Percentiles rank a stretch among this genome's conserved stretches.
These are phyloP conservation scores for Chirona hameri DNA, from an alignment of 2,888 invertebrate genomes.

Conservation along the genomic window DNA sequence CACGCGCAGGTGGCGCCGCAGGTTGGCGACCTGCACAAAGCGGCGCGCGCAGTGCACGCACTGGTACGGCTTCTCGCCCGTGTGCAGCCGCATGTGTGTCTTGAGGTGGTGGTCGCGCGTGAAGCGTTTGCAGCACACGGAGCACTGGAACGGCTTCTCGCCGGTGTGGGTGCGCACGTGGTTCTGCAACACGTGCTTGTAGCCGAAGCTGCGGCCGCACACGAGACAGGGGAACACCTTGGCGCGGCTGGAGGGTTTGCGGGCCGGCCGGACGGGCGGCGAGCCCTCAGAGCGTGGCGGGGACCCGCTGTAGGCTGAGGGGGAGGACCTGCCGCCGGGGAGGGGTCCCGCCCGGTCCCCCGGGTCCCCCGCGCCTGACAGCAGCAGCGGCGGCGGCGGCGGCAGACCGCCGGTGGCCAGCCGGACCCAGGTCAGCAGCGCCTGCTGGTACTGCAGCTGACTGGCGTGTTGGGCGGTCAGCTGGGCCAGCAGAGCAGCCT, in stretches of 20 bases:
- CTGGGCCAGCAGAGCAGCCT: slow-evolving; percentile 10
- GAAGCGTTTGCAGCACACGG: slow-evolving; percentile 85
- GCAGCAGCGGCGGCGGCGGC: neutral
- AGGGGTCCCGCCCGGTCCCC: too few species aligned
- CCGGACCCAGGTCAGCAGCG: neutral
- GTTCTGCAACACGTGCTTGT: slow-evolving; percentile 90
- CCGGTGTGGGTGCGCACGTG: slow-evolving; percentile 93
- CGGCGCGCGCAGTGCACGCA: slow-evolving; percentile 87
- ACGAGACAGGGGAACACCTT: slow-evolving; percentile 84
- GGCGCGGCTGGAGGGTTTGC: slow-evolving; percentile 49
- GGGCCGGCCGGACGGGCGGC: neutral
- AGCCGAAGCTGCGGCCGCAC: slow-evolving; percentile 84
- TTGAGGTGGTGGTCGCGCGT: slow-evolving; percentile 90
- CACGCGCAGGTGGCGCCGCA: slow-evolving; percentile 80
- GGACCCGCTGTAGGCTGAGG: neutral
- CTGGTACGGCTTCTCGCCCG: slow-evolving; percentile 88
- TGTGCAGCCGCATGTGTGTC: slow-evolving; percentile 87
- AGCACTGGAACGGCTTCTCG: slow-evolving; percentile 89
- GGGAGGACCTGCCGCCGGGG: neutral
- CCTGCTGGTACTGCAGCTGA: slow-evolving; percentile 29
- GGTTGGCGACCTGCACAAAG: slow-evolving; percentile 92
- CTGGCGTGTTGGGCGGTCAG: slow-evolving; percentile 23
- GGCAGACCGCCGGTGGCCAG: neutral
- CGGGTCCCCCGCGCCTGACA: too few species aligned
- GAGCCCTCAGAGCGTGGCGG: neutral